Percentiles rank a stretch among this genome's conserved stretches.
phyloP scores from a whole-genome alignment of 2,797 vertebrate genomes.

The Emydoidea blandingii region DNA sequence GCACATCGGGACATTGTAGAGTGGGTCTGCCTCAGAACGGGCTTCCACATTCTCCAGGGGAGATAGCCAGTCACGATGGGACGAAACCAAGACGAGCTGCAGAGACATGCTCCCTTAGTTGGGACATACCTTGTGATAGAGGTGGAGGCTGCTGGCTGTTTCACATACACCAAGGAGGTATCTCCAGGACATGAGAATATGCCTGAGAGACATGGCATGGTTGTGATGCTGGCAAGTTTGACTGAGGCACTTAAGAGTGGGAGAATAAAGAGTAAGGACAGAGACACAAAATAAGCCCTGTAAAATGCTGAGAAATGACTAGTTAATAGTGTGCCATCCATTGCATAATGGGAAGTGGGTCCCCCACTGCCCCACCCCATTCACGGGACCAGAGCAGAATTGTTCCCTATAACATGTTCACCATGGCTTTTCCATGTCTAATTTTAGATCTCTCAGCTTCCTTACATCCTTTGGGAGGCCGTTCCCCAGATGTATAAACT shows the following conservation, averaged over 20 bases:
- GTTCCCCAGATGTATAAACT: fast-evolving
- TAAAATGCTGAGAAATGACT: neutral
- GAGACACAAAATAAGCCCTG: neutral
- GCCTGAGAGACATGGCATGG: neutral
- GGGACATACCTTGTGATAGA: neutral
- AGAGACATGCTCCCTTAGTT: neutral
- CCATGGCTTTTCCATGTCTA: fast-evolving
- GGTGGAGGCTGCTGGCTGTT: neutral
- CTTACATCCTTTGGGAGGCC: fast-evolving
- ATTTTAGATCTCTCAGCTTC: fast-evolving
- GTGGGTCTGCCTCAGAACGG: neutral
- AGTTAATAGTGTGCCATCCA: too few relatives aligned
- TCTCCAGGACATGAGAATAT: too few relatives aligned
- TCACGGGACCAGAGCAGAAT: neutral
- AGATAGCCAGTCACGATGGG: neutral
- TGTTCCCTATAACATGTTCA: too few relatives aligned
- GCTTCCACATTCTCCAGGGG: neutral
- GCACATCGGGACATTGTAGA: neutral
- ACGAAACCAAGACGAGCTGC: neutral
- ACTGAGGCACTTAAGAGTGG: neutral
- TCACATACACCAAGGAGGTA: neutral
- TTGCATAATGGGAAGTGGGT: neutral
- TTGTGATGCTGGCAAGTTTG: neutral
- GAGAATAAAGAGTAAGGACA: neutral
- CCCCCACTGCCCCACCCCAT: too few relatives aligned